phyloP scores from a whole-genome alignment of 2,888 invertebrate genomes.

The Adelognathus sp. region DNA sequence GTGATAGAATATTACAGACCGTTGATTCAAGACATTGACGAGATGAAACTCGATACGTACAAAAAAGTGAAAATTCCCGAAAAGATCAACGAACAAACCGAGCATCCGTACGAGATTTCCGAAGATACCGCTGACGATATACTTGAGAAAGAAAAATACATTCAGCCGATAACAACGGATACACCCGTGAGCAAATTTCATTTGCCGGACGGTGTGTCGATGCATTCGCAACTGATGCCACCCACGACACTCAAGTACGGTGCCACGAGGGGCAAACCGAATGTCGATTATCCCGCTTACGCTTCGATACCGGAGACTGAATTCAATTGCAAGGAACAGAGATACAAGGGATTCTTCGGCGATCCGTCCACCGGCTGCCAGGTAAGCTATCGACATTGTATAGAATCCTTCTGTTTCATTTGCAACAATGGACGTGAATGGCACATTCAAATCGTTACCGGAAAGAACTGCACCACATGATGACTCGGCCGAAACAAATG shows the following conservation, averaged over 20 bases:
- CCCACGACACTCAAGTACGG: constrained; percentile 74
- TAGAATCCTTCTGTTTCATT: too few relatives aligned
- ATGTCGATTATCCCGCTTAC: constrained; percentile 91
- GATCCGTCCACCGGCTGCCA: constrained; percentile 94
- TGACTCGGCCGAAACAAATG: too few relatives aligned
- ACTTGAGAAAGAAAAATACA: constrained; percentile 62
- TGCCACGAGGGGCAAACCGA: constrained; percentile 84
- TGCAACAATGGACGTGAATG: too few relatives aligned
- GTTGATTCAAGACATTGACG: constrained; percentile 68
- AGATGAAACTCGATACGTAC: not conserved
- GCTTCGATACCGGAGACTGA: constrained; percentile 89
- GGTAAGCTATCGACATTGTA: constrained; percentile 81
- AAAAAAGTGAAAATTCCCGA: constrained; percentile 1
- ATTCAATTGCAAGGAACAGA: constrained; percentile 91
- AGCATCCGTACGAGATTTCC: constrained; percentile 69
- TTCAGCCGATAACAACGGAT: constrained; percentile 64
- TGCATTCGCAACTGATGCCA: constrained; percentile 48
- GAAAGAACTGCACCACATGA: too few relatives aligned
- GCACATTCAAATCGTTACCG: too few relatives aligned
- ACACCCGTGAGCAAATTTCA: constrained; percentile 62
- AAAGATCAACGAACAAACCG: constrained; percentile 28
- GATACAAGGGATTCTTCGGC: constrained; percentile 95
- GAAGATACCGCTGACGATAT: constrained; percentile 67
- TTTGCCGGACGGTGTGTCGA: constrained; percentile 58
- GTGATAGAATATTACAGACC: constrained; percentile 73